Conservation (phyloP, 64 coral and sea anemone genomes). For the Pocillopora damicornis region DNA sequence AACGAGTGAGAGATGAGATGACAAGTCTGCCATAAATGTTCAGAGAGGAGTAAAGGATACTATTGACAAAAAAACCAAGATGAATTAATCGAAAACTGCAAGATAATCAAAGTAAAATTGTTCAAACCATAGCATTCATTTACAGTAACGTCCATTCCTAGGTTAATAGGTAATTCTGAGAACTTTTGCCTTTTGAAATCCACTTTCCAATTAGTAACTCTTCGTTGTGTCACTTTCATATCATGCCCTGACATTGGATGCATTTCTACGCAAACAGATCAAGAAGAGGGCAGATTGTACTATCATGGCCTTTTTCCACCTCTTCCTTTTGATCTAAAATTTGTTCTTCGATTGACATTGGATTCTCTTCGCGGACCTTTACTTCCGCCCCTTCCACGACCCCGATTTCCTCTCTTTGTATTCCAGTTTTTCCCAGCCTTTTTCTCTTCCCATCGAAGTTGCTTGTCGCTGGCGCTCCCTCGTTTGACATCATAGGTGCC, state of each 20-base stretch:
- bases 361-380: background rate
- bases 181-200: too few relatives aligned
- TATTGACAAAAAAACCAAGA: background rate
- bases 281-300: background rate
- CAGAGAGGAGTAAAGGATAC: background rate
- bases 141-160: too few relatives aligned
- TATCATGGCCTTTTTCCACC: conserved; percentile 13
- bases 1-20: background rate
- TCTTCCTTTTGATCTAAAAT: background rate
- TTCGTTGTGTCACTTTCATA: too few relatives aligned
- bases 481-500: conserved; percentile 43
- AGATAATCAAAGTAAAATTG: too few relatives aligned
- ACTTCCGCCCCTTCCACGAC: background rate
- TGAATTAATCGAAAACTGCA: too few relatives aligned
- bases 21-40: background rate
- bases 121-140: too few relatives aligned
- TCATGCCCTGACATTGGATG: too few relatives aligned
- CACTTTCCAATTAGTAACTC: too few relatives aligned
- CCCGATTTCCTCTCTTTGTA: background rate
- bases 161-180: too few relatives aligned
- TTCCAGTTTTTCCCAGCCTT: conserved; percentile 33
- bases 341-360: background rate
- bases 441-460: conserved; percentile 45
- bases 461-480: conserved; percentile 47
- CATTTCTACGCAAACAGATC: too few relatives aligned